Evolutionary conservation across 2,113 vertebrate genomes (phyloP).

Genomic region (Hypomesus transpacificus): DNA sequence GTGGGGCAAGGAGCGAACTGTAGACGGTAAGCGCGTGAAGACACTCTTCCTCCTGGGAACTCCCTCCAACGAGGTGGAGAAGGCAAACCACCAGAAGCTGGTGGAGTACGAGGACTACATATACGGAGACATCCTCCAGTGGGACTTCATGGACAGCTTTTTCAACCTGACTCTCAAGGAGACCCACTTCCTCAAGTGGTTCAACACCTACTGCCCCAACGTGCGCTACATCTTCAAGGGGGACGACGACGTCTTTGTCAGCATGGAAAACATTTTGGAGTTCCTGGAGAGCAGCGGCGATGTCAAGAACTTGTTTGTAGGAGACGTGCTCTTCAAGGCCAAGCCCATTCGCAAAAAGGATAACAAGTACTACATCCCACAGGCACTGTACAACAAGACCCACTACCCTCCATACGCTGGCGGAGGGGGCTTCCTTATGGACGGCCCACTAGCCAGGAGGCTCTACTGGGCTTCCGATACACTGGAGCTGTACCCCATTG

Average conservation of each 20-base stretch:
- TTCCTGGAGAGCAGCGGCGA: slow-evolving; percentile 73
- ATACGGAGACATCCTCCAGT: slow-evolving; percentile 90
- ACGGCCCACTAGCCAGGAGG: slow-evolving; percentile 74
- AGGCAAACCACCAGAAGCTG: slow-evolving; percentile 89
- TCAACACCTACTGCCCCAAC: slow-evolving; percentile 80
- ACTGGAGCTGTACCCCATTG: slow-evolving; percentile 90
- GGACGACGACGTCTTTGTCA: slow-evolving; percentile 90
- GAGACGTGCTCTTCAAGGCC: slow-evolving; percentile 85
- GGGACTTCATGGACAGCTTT: slow-evolving; percentile 95
- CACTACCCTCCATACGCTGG: slow-evolving; percentile 91
- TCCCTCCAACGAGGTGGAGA: slow-evolving; percentile 79
- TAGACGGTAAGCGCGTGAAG: slow-evolving; percentile 75
- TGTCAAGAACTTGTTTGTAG: slow-evolving; percentile 79
- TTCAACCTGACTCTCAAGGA: slow-evolving; percentile 99
- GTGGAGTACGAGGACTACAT: slow-evolving; percentile 90
- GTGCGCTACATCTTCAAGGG: slow-evolving; percentile 89
- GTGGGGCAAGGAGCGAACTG: slow-evolving; percentile 83
- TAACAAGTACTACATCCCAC: slow-evolving; percentile 94
- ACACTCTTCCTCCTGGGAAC: slow-evolving; percentile 86
- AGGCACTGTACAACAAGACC: slow-evolving; percentile 78
- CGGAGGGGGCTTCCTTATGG: slow-evolving; percentile 93
- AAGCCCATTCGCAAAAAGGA: slow-evolving; percentile 87
- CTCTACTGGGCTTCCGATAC: slow-evolving; percentile 77
- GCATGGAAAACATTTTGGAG: slow-evolving; percentile 86
- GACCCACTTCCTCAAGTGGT: slow-evolving; percentile 95